Evolutionary conservation across 2,888 invertebrate genomes (phyloP), one percentile per base, ranked within the genome.

Genomic region (Melinaea marsaeus): DNA sequence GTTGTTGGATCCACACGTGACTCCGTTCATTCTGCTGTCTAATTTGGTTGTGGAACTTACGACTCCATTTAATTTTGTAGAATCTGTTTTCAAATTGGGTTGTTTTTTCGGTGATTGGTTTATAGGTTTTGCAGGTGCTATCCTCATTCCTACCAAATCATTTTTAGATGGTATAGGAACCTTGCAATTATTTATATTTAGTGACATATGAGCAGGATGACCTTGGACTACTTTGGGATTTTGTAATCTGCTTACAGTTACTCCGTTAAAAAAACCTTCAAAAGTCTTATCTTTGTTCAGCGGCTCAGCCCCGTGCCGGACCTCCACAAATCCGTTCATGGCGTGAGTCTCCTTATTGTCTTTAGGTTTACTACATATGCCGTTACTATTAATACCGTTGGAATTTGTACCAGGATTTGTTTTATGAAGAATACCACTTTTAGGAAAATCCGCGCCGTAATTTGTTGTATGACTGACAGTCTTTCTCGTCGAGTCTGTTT

Each of bases 21-120:
- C 90, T 62, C 88, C 88, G 68, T 90, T 89, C 87, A 90, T 90
- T 75, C 83, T 82, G 68, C 83, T 86, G 72, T 90, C 90, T 69
- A 90, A 71, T 76, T 87, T 90, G 13, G 90, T 90, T 33, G 89
- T 89, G 45, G 90, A 88, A 62, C 88, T 89, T 37, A 89, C 88
- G 13, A 88, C 75, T 60, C 85, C 86, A 56, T 87, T 86, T 57
- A 80, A 73, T 78, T 78, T 83, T 32, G 75, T 70, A 11, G 77
- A 73, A 61, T 88, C 87, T 2, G 76, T 69, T 75, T 85, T 88
- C 13, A 75, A 63, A 13, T 72, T 63, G 2, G 70, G 63, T 13
- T 72, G 62, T 72, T 85, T 88, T 70, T 83, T 87, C 37, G 80
- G 77, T 22, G 81, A 77, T 61, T 80, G 79, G 68, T 68, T 77